Percentiles rank a stretch among this genome's conserved stretches.
phyloP scores from a whole-genome alignment of 2,113 vertebrate genomes.

The Heteronetta atricapilla region DNA sequence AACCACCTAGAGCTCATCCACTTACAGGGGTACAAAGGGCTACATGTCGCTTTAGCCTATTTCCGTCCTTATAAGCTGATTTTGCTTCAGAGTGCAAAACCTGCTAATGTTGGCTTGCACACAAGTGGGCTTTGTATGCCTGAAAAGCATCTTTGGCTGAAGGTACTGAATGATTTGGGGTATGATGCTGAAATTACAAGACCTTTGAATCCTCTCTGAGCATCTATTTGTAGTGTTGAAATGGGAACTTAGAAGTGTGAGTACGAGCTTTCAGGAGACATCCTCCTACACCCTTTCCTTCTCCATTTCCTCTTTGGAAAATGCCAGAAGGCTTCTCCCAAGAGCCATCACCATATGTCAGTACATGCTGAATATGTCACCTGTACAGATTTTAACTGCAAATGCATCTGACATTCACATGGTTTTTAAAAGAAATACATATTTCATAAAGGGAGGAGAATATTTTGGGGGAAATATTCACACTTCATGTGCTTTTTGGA shows the following conservation, averaged over 20 bases:
- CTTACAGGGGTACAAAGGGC: neutral
- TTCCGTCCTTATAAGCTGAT: accelerated
- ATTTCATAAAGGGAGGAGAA: neutral
- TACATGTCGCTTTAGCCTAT: accelerated
- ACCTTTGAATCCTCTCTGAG: neutral
- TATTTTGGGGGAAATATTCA: neutral
- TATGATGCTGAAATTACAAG: neutral
- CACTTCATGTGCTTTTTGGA: neutral
- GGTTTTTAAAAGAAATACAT: neutral
- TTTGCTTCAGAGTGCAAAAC: neutral
- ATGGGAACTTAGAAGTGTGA: neutral
- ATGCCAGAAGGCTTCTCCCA: neutral
- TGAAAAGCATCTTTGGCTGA: neutral
- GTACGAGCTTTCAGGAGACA: neutral
- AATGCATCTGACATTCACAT: neutral
- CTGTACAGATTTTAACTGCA: neutral
- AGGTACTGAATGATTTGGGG: neutral
- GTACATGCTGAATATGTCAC: neutral
- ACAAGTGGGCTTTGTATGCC: neutral
- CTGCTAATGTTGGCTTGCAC: neutral
- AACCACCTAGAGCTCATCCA: neutral
- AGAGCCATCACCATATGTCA: neutral
- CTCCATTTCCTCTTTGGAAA: neutral
- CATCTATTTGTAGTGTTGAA: accelerated
- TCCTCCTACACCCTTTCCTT: neutral